Base-by-base conservation (phyloP, 2,113 vertebrate genomes). In the Propithecus coquereli region DNA sequence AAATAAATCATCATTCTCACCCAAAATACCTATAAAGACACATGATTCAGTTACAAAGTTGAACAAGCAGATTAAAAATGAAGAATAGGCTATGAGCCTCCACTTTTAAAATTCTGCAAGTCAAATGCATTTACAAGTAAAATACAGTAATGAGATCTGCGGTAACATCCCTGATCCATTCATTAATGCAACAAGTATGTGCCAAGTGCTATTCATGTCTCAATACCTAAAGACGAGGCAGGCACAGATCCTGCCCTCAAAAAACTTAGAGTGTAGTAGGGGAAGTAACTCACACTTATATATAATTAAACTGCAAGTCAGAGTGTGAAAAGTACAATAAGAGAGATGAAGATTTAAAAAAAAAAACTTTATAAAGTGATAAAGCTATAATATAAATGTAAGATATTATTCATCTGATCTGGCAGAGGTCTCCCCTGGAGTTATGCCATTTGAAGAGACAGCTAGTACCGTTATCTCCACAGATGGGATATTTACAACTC, bases 41-140 rank as follows among this genome's bases (percentile, higher is more conserved):
- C 10, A 85, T 22, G 61, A 37, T 63, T 80, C 34, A 95, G 7
- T 94, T n/a, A 37, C 0, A n/a, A 61, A 87, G 16, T 18, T 22
- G 47, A 91, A 61, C 8, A 70, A 85, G n/a, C 47, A 91, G 71
- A 91, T 94, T 91, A 93, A 90, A 79, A 77, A 73, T 66, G 76
- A 89, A 79, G 45, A 61, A 59, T 3, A 54, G 52, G 57, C 32
- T 20, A 13, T 45, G 32, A 66, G 34, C 61, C 25, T 81, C 50
- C 13, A 30, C 27, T 73, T 83, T 34, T 61, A 50, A 71, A 82
- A 59, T 34, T 83, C 34, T 52, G 61, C 10, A 65, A 57, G 70
- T 43, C 37, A 8, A 73, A 87, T 92, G 63, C 50, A 65, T 30
- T 79, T 87, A 27, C 61, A 94, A 61, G 25, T 87, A 80, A 30